Evolutionary conservation across 1,140 invertebrate species (phyloP).

Genomic region (Protaetia brevitarsis): DNA sequence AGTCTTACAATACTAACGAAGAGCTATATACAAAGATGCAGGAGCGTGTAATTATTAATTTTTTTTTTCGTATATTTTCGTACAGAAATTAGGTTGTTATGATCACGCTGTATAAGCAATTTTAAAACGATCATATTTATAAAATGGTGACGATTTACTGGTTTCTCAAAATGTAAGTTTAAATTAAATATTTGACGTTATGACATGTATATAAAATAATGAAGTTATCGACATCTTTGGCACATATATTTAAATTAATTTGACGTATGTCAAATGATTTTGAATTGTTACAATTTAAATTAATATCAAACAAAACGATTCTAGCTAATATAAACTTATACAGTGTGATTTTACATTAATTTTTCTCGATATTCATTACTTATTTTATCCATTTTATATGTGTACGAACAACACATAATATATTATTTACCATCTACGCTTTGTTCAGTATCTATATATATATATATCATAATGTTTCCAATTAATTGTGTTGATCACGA

Average conservation of each 20-base stretch:
- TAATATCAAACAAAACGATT: too few relatives aligned
- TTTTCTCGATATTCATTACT: too few relatives aligned
- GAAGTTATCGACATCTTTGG: neutral
- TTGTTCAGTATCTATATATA: neutral
- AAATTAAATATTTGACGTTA: neutral
- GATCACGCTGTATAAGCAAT: conserved; percentile 12
- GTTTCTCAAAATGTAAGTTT: too few relatives aligned
- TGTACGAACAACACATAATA: too few relatives aligned
- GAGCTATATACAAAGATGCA: conserved; percentile 17
- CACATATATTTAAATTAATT: neutral
- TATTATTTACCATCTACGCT: too few relatives aligned
- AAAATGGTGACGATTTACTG: too few relatives aligned
- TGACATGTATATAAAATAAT: neutral
- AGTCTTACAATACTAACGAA: conserved; percentile 20
- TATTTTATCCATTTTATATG: too few relatives aligned
- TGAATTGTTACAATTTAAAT: too few relatives aligned
- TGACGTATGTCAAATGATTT: neutral
- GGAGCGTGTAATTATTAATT: neutral
- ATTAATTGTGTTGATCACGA: conserved; percentile 10
- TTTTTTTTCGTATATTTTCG: too few relatives aligned
- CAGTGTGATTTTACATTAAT: too few relatives aligned
- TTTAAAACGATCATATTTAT: too few relatives aligned
- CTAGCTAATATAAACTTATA: too few relatives aligned
- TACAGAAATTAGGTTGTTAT: neutral
- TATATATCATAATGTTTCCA: neutral